phyloP scores from a whole-genome alignment of 2,888 invertebrate genomes.

The Eupeodes luniger region DNA sequence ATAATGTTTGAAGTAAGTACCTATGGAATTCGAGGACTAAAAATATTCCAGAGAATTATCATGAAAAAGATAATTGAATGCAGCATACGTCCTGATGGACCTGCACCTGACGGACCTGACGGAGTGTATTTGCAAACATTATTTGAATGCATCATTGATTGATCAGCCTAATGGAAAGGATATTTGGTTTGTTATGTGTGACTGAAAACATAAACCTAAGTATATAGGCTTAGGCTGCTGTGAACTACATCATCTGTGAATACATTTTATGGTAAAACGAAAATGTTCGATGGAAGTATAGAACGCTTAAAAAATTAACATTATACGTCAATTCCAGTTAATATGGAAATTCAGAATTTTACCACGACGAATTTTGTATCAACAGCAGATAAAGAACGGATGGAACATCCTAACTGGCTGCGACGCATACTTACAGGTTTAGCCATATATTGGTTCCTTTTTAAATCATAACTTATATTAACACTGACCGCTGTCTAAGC shows the following conservation, averaged over 20 bases:
- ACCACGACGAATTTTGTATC: too few species aligned
- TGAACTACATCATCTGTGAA: slow-evolving; percentile 39
- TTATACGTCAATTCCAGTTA: too few species aligned
- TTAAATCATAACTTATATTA: too few species aligned
- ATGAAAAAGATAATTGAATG: slow-evolving; percentile 50
- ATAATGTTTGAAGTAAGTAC: neutral
- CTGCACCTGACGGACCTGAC: neutral
- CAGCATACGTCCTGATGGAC: neutral
- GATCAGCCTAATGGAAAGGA: slow-evolving; percentile 29
- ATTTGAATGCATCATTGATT: slow-evolving; percentile 67
- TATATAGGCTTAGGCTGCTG: slow-evolving; percentile 9
- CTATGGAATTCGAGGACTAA: neutral
- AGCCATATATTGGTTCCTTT: too few species aligned
- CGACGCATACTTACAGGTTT: too few species aligned
- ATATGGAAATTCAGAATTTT: too few species aligned
- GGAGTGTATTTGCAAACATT: slow-evolving; percentile 55
- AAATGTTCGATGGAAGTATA: neutral
- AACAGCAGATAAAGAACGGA: too few species aligned
- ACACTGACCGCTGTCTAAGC: too few species aligned
- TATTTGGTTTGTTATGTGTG: neutral
- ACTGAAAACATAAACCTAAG: slow-evolving; percentile 27
- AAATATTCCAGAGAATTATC: slow-evolving; percentile 38
- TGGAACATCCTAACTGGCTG: too few species aligned
- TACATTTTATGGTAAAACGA: neutral
- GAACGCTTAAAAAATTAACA: neutral